Conservation (phyloP, 2,888 invertebrate genomes). For the Platerodrilus igneus region DNA sequence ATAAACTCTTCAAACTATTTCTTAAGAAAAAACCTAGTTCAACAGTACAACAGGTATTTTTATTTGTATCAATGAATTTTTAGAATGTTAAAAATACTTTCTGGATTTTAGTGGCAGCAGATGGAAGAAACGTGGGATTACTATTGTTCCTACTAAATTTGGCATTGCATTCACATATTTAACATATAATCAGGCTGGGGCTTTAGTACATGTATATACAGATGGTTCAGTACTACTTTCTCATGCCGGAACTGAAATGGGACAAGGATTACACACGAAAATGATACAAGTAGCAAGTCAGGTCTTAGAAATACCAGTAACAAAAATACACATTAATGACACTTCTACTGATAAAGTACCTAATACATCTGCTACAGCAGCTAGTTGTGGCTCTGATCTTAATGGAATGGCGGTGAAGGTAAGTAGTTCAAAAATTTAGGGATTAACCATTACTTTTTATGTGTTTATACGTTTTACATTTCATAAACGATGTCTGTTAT, state of each 20-base stretch:
- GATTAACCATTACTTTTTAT: too few relatives aligned
- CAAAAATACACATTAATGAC: constrained; percentile 76
- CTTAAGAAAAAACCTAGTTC: constrained; percentile 55
- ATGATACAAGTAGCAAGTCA: constrained; percentile 88
- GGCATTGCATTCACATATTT: constrained; percentile 76
- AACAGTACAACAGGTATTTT: constrained; percentile 65
- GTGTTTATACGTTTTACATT: too few relatives aligned
- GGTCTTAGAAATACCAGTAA: constrained; percentile 62
- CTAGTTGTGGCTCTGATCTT: constrained; percentile 81
- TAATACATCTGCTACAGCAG: constrained; percentile 86
- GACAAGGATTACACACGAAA: constrained; percentile 94
- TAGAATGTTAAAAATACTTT: neutral
- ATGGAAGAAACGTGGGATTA: constrained; percentile 83
- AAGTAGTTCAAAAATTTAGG: constrained; percentile 33
- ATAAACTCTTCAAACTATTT: constrained; percentile 61
- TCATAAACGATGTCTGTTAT: too few relatives aligned
- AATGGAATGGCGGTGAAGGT: constrained; percentile 86
- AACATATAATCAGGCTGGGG: constrained; percentile 81
- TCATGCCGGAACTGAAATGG: constrained; percentile 96
- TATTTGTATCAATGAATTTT: constrained; percentile 5
- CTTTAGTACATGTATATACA: constrained; percentile 78
- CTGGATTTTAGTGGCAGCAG: constrained; percentile 60
- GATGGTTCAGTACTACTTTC: constrained; percentile 85
- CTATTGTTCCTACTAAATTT: constrained; percentile 77
- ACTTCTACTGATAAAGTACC: constrained; percentile 88